These are phyloP conservation scores for Himalopsyche tibetana DNA, from an alignment of 2,888 invertebrate genomes.

Conservation along the genomic window DNA sequence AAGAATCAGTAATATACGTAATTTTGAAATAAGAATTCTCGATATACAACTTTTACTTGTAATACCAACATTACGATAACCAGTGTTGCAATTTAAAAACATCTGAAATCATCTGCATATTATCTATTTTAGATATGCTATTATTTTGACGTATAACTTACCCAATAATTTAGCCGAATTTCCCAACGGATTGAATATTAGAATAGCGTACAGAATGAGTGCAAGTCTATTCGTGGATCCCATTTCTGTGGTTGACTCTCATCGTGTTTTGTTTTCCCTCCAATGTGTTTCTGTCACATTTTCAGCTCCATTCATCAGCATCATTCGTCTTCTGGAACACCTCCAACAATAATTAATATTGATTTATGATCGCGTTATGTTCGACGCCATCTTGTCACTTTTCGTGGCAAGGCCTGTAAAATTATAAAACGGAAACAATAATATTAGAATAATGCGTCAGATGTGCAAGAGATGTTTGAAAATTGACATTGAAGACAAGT, in stretches of 20 bases:
- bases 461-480: no score
- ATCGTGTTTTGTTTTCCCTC: constrained; percentile 20
- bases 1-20: no score
- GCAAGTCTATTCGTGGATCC: constrained; percentile 30
- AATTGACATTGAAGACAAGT: no score
- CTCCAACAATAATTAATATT: constrained; percentile 27
- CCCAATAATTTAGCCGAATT: constrained; percentile 4
- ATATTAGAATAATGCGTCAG: neutral
- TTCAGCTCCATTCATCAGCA: neutral
- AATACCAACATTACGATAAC: no score
- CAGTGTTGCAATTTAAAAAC: no score
- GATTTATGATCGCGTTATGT: neutral
- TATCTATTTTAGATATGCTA: no score
- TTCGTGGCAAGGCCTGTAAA: neutral
- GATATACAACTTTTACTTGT: no score
- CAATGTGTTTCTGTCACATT: constrained; percentile 5
- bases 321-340: neutral
- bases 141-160: neutral
- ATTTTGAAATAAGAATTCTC: no score
- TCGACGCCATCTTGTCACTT: neutral
- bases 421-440: neutral
- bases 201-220: neutral
- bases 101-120: no score
- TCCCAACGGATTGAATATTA: constrained; percentile 10
- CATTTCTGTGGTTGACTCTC: constrained; percentile 10